Conservation (phyloP, 2,113 vertebrate genomes). For the Desmodus rotundus region DNA sequence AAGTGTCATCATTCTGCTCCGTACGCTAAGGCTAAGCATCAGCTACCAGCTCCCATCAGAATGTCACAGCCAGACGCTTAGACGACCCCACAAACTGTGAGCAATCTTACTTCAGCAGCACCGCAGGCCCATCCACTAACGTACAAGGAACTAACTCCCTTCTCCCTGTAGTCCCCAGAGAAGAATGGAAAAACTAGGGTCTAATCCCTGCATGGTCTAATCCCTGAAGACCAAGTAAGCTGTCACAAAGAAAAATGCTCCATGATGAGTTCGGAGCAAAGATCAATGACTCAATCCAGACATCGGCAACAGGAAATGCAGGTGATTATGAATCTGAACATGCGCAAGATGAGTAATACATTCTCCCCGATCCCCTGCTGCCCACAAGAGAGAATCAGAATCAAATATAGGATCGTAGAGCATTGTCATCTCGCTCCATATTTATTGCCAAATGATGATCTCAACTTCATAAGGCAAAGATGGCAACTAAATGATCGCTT, state of each 20-base stretch:
- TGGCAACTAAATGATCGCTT: neutral
- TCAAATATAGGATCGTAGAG: neutral
- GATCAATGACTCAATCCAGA: neutral
- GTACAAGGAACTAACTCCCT: neutral
- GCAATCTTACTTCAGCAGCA: slow-evolving; percentile 36
- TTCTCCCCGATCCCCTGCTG: neutral
- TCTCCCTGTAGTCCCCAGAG: neutral
- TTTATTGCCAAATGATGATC: neutral
- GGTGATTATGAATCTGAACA: neutral
- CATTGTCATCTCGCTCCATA: neutral
- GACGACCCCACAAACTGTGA: neutral
- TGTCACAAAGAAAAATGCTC: neutral
- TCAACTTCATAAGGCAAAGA: neutral
- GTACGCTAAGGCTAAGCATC: neutral
- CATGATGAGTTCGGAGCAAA: too few species aligned
- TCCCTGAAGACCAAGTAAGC: neutral
- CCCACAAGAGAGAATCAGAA: neutral
- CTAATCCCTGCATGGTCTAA: neutral
- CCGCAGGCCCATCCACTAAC: neutral
- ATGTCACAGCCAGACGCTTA: slow-evolving; percentile 3
- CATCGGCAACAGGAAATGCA: neutral
- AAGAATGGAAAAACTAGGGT: neutral
- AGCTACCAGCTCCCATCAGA: slow-evolving; percentile 17
- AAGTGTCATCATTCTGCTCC: slow-evolving; percentile 24
- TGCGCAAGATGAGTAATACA: neutral